Base-by-base conservation (phyloP, 2,113 vertebrate species). In the western clawed frog (Xenopus tropicalis) region DNA sequence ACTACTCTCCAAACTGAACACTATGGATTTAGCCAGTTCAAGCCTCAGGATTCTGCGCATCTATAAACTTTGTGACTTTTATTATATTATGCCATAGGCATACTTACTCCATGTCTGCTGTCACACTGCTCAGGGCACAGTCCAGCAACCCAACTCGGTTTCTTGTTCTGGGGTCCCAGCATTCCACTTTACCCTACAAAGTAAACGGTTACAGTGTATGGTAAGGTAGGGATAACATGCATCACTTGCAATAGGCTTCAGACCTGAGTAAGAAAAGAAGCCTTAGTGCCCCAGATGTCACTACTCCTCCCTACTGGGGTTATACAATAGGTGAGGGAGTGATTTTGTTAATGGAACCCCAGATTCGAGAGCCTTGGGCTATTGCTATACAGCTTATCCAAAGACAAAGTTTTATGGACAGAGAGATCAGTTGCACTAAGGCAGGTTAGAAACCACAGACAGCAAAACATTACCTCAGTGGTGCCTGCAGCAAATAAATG, bases 131-230 rank as follows among this genome's bases (percentile, higher is more conserved):
- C 52, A 99, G 84, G 0, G 95, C 97, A 0, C 96, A 99, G 82
- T 99, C 97, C 82, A 99, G 80, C 9, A 91, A 14, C 12, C 93
- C 95, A 24, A 96, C 97, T 54, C 95, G 87, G 61, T 68, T 90
- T 69, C 97, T 87, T 3, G 89, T 88, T 48, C 97, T 90, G 11
- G 97, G 97, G 79, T 99, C 97, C 97, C 97, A 99, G 88, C 95
- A 98, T 77, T 99, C 97, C 12, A 99, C 96, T 70, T 90, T 91
- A 8, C 97, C 97, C 97, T 99, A 68, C 80, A 12, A 46, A 74
- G 44, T 85, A 48, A 37, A 9, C 6, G 2, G 29, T 37, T 37
- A 37, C 29, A 37, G 29, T 37, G 10, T 37, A 6, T 37, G 29
- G 29, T n/a, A 37, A 37, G 10, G 6, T 8, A 37, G 29, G 29